Evolutionary conservation across 2,113 vertebrate genomes (phyloP).

Genomic region (Dasyprocta punctata): DNA sequence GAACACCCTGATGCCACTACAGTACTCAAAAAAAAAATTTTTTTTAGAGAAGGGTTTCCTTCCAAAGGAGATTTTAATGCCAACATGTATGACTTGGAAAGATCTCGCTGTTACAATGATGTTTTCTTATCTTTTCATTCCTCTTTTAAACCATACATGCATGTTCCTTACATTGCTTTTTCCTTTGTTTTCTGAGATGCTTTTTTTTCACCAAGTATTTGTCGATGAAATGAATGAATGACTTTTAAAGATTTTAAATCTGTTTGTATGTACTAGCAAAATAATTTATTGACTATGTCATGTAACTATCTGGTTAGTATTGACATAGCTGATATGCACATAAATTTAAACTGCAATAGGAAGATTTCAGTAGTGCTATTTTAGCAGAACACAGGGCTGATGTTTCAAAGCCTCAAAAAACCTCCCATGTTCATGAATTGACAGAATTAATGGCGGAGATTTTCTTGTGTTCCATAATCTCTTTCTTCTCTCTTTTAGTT

Average conservation of each 20-base stretch:
- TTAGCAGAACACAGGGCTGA: not conserved
- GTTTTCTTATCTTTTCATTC: not conserved
- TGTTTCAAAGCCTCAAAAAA: not conserved
- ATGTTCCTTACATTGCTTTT: not conserved
- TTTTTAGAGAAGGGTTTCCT: not conserved
- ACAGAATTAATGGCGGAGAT: not conserved
- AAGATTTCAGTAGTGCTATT: not conserved
- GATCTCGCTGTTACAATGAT: not conserved
- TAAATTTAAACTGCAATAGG: not conserved
- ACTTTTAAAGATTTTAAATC: not conserved
- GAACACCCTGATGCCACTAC: not conserved
- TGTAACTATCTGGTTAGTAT: not conserved
- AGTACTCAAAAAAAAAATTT: not conserved
- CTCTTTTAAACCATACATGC: not conserved
- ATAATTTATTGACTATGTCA: not conserved
- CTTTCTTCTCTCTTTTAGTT: not conserved
- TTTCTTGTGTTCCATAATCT: not conserved
- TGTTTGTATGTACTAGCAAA: not conserved
- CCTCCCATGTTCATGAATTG: not conserved
- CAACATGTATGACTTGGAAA: not conserved
- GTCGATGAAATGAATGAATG: not conserved
- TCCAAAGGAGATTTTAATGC: not conserved
- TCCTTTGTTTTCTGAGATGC: slow-evolving; percentile 25
- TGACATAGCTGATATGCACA: not conserved
- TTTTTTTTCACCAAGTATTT: not conserved